Base-by-base conservation (phyloP, 2,113 vertebrate species). In the Scomber colias region DNA sequence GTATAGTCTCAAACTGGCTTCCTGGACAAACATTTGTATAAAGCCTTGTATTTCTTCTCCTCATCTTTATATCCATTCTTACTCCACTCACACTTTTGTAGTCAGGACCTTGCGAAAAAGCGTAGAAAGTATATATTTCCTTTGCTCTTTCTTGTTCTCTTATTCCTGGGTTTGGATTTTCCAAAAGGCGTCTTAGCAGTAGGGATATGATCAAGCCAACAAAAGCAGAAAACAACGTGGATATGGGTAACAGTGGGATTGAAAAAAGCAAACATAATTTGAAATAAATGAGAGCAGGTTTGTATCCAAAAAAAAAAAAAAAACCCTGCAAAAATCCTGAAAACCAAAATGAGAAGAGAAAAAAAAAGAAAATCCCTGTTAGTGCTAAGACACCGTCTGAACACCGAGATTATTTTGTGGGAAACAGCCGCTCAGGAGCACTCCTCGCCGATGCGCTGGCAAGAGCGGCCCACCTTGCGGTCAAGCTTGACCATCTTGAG, bases 401-500 rank as follows among this genome's bases (percentile, higher is more conserved):
- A 62, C 46, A 35, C 74, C 1, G 50, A 82, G 79, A 77, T 53
- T 85, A 24, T 70, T 64, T 24, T 1, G 16, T 51, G 63, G 60
- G 21, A 27, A 27, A 19, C 3, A 1, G 54, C 5, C 17, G 79
- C 75, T 90, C 97, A 99, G 92, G 97, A 99, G 85, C 97, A 99
- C 90, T 98, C 98, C 92, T 99, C 98, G 21, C 98, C 98, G 15
- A 99, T 99, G 94, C 98, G 98, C 92, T 99, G 98, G 96, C 97
- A 99, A 51, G 98, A 99, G 92, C 98, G 96, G 93, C 98, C 98
- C 95, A 99, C 97, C 95, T 99, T 99, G 88, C 98, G 97, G 95
- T 99, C 97, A 90, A 99, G 96, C 94, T 99, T 99, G 92, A 99
- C 98, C 98, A 99, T 99, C 95, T 99, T 99, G 90, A 98, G 96